Percentiles rank a stretch among this genome's conserved stretches.
These are phyloP conservation scores for Drosophila teissieri DNA, from an alignment of 1,140 invertebrate genomes.

Conservation along the genomic window DNA sequence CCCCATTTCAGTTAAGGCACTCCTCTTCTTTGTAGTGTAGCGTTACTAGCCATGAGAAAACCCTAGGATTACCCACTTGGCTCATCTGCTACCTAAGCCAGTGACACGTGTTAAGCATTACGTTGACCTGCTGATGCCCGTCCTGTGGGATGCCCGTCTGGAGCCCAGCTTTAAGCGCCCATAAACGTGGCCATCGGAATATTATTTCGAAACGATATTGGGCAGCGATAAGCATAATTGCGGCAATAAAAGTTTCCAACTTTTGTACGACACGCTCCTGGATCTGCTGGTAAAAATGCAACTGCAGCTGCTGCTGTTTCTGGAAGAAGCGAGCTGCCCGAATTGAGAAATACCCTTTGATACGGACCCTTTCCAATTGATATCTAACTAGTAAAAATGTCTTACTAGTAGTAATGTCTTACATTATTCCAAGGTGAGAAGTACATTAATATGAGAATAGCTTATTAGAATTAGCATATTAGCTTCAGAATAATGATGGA, in stretches of 20 bases:
- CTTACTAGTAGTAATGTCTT: too few relatives aligned
- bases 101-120: constrained; percentile 56
- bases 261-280: constrained; percentile 65
- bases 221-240: constrained; percentile 83
- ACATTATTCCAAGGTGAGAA: too few relatives aligned
- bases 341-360: neutral
- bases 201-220: constrained; percentile 82
- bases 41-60: constrained; percentile 22
- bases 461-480: too few relatives aligned
- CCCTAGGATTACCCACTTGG: constrained; percentile 28
- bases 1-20: constrained; percentile 10
- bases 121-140: constrained; percentile 39
- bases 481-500: too few relatives aligned
- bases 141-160: constrained; percentile 1
- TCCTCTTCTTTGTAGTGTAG: constrained; percentile 1
- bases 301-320: constrained; percentile 26
- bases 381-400: too few relatives aligned
- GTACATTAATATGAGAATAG: too few relatives aligned
- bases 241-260: constrained; percentile 82
- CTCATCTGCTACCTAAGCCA: constrained; percentile 40
- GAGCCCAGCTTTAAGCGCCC: constrained; percentile 31
- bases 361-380: too few relatives aligned
- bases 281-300: constrained; percentile 26
- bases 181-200: constrained; percentile 71
- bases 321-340: constrained; percentile 10